A percentile compares a stretch with the other conserved stretches of the same genome.
Conservation (phyloP, 2,113 vertebrate species). For the Campylomormyrus numenius region DNA sequence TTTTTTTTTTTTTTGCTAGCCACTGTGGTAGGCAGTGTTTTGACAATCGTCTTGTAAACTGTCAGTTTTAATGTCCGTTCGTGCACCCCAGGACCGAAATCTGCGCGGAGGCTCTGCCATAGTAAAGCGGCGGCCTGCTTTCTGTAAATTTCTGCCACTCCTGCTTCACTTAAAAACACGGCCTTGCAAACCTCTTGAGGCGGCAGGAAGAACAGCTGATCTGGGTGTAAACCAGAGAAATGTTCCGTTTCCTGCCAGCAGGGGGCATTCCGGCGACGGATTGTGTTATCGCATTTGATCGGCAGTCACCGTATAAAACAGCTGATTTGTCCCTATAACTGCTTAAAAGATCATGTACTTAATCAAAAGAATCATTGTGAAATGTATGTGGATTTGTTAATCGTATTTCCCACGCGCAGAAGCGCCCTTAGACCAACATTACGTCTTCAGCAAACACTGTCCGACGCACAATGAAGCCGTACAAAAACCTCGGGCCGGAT, state of each 20-base stretch:
- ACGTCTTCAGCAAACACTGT: constrained; percentile 38
- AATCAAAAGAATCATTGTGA: neutral
- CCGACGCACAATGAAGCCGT: too few relatives aligned
- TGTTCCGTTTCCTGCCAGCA: neutral
- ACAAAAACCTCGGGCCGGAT: neutral
- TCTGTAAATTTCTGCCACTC: neutral
- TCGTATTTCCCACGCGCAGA: constrained; percentile 27
- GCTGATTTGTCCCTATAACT: neutral
- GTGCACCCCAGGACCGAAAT: neutral
- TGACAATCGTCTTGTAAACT: constrained; percentile 48
- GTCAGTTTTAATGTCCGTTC: constrained; percentile 30
- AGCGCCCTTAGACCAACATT: constrained; percentile 40
- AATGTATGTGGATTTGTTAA: neutral
- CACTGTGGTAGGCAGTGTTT: constrained; percentile 16
- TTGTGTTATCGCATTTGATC: neutral
- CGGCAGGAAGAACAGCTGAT: neutral
- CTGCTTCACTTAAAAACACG: neutral
- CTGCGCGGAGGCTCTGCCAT: neutral
- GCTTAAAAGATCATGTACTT: neutral
- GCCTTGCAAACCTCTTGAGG: neutral
- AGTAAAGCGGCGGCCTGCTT: neutral
- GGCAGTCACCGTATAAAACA: constrained; percentile 1
- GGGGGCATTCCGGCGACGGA: neutral
- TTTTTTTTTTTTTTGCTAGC: constrained; percentile 22
- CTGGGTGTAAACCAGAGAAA: neutral